Evolutionary conservation across 2,113 vertebrate species (phyloP), one percentile per base, ranked within the genome.

Genomic region (Montifringilla adamsi): DNA sequence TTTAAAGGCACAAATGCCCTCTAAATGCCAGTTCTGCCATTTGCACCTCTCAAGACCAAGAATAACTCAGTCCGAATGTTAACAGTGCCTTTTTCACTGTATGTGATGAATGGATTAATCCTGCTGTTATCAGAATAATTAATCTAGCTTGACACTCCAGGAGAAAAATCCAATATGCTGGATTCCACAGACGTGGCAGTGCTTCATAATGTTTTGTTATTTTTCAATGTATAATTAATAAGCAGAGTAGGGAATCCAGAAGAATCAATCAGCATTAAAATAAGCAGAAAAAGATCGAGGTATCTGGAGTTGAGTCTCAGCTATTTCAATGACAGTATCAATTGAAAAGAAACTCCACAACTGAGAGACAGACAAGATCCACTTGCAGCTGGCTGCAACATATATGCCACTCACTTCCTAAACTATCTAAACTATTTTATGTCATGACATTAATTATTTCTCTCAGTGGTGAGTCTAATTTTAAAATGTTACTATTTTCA

Each of bases 61-160:
- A 93, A 60, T 37, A 72, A 68, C 37, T 64, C 1, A 1, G 37
- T 53, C 50, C 0, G 0, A 93, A 72, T n/a, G 68, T 79, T 84
- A 88, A 31, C 28, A 52, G 13, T 62, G 69, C 24, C 41, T 81
- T 94, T 94, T 94, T 78, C 24, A 72, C 41, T 78, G 11, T 27
- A 46, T 35, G 30, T 72, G 90, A 87, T 78, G 74, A 93, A 93
- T 63, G 49, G 60, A 80, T 68, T 78, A 86, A 93, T 75, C 47
- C 66, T 73, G 24, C 28, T 89, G 24, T 53, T 95, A 93, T 79
- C 95, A 89, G 69, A 92, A 94, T 87, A 88, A 93, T 97, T 96
- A 73, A 81, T 93, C 90, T 90, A 82, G 15, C 56, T 92, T 82
- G 80, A 53, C 73, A 70, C 58, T 88, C 68, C 27, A 63, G 56